Evolutionary conservation across 2,888 invertebrate species (phyloP).

Genomic region (Trichopoda pennipes): DNA sequence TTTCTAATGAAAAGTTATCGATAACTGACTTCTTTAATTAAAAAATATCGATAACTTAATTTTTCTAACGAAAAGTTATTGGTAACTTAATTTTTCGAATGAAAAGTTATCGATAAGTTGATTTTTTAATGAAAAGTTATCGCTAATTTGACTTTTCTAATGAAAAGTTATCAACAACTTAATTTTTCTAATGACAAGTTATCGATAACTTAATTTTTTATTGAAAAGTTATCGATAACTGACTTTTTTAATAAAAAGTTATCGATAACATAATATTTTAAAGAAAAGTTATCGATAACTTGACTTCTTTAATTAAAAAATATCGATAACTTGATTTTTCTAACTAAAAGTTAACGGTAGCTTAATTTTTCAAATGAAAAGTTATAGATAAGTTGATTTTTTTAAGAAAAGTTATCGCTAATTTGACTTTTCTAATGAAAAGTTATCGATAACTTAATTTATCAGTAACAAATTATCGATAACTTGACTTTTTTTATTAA

Average conservation of each 20-base stretch:
- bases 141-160: no score
- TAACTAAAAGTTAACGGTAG: background rate
- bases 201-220: no score
- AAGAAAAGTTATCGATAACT: background rate
- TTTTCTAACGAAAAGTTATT: background rate
- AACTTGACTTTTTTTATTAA: background rate
- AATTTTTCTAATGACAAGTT: background rate
- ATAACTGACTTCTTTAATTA: background rate
- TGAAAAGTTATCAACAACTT: conserved; percentile 2
- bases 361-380: background rate
- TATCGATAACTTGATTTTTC: background rate
- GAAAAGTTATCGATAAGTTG: background rate
- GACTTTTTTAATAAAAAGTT: background rate
- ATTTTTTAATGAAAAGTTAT: background rate
- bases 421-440: no score
- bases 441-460: background rate
- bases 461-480: background rate
- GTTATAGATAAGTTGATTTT: background rate
- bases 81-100: background rate
- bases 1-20: background rate
- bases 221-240: background rate
- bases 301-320: background rate
- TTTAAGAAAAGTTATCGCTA: background rate
- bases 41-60: background rate
- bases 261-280: conserved; percentile 1